A percentile compares a stretch with the other conserved stretches of the same genome.
Conservation (phyloP, 2,797 vertebrate genomes). For the Typhlichthys eigenmanni region DNA sequence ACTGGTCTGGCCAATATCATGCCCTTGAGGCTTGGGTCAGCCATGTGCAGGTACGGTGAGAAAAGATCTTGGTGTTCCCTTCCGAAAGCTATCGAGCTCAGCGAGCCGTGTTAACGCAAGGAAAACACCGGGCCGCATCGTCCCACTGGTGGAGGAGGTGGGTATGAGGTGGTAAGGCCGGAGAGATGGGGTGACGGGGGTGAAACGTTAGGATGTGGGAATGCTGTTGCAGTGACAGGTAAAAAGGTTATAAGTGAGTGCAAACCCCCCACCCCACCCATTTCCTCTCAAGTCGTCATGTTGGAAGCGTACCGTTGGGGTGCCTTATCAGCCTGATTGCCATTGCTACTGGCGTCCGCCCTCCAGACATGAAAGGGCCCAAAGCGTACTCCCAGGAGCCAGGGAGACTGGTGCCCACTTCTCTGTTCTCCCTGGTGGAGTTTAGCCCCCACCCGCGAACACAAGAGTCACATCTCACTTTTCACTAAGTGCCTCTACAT, state of each 20-base stretch:
- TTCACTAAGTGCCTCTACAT: constrained; percentile 9
- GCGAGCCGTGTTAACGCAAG: constrained; percentile 36
- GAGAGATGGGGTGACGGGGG: background rate
- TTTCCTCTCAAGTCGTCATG: constrained; percentile 31
- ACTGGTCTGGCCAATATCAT: constrained; percentile 7
- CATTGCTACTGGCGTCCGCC: constrained; percentile 10
- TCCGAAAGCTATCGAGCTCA: constrained; percentile 42
- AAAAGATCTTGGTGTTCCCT: constrained; percentile 13
- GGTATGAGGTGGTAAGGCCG: background rate
- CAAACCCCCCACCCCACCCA: constrained; percentile 27
- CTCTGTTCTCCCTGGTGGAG: constrained; percentile 1
- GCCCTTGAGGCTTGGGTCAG: constrained; percentile 19
- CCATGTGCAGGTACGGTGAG: constrained; percentile 22
- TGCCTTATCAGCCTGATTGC: constrained; percentile 3
- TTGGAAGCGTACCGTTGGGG: background rate
- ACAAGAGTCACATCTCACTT: background rate
- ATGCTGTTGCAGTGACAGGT: constrained; percentile 21
- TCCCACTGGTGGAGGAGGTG: constrained; percentile 3
- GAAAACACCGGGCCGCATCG: constrained; percentile 18
- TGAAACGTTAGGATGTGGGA: constrained; percentile 7
- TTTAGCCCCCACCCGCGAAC: background rate
- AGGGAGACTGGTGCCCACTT: constrained; percentile 2
- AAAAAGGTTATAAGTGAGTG: constrained; percentile 30
- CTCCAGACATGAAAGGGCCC: constrained; percentile 15
- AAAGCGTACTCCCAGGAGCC: constrained; percentile 13